Base-by-base conservation (phyloP, 2,888 invertebrate species). In the Thymelicus acteon region DNA sequence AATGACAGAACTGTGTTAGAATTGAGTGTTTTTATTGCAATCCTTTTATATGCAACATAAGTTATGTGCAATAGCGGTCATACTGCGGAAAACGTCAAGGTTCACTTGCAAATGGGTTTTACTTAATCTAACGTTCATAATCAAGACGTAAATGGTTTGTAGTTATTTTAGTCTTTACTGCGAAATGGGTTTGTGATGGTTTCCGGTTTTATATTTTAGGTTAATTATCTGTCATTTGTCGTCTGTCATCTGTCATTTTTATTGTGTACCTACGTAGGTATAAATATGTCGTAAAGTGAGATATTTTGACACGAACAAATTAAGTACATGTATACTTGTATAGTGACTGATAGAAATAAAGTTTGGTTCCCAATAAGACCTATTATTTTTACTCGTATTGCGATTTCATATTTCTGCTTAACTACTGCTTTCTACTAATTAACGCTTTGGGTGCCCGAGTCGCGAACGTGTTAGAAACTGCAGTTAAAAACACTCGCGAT, bases 61-160 rank as follows among this genome's bases (percentile, higher is more conserved):
- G 47, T 69, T 63, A 70, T 64, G 24, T 70, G 64, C 60, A 70
- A 70, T 10, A n/a, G 31, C 48, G 64, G 52, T 60, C 15, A 37
- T 10, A 64, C 49, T 44, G 52, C 70, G 70, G 70, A 70, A 70
- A 64, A 70, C 60, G 63, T 58, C 70, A 70, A 70, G 70, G 70
- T 70, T 70, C 44, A 60, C 37, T 49, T 63, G 69, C 58, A 47
- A 69, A 63, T 62, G 15, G 61, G 15, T 52, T 62, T 40, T 31
- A 52, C 47, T 48, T 67, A 61, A 67, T 61, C 40, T 44, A 40
- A 52, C 67, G 52, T 61, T 67, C 40, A 40, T 67, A 67, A 15
- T 67, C 40, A 44, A 24, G 24, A 31, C 40, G 19, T 60, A 67
- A 60, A 60, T 58, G 2, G 37, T 58, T 58, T 13, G n/a, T 58